These are phyloP conservation scores for Aeoliscus strigatus DNA, from an alignment of 2,797 vertebrate genomes.

Conservation along the genomic window DNA sequence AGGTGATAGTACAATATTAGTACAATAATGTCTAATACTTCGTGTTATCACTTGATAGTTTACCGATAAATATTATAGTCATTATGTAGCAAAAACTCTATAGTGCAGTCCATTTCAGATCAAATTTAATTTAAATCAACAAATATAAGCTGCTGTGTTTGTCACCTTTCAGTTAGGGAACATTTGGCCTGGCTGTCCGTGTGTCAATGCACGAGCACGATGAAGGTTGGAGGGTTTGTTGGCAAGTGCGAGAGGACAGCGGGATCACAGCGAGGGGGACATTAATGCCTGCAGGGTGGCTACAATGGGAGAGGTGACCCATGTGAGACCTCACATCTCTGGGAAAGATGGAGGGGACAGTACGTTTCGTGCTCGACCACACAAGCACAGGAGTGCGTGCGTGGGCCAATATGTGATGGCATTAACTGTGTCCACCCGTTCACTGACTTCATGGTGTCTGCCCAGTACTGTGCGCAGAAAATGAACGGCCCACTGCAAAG, in stretches of 20 bases:
- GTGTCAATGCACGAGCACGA: slow-evolving; percentile 29
- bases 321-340: slow-evolving; percentile 38
- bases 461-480: slow-evolving; percentile 36
- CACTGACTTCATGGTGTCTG: slow-evolving; percentile 37
- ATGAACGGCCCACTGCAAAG: slow-evolving; percentile 54
- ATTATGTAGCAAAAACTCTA: no score
- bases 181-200: slow-evolving; percentile 17
- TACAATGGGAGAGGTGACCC: slow-evolving; percentile 57
- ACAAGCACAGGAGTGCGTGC: slow-evolving; percentile 1
- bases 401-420: no score
- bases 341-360: slow-evolving; percentile 28
- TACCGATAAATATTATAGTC: no score
- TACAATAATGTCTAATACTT: no score
- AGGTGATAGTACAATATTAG: no score
- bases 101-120: slow-evolving; percentile 24
- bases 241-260: slow-evolving; percentile 43
- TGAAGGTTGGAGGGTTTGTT: slow-evolving; percentile 40
- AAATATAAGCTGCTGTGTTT: no score
- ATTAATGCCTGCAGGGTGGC: slow-evolving; percentile 46
- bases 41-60: no score
- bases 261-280: slow-evolving; percentile 50
- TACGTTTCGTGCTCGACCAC: slow-evolving; percentile 6
- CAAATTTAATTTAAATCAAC: slow-evolving; percentile 31
- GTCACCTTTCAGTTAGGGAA: slow-evolving; percentile 12
- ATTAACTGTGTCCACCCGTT: slow-evolving; percentile 18